Base-by-base conservation (phyloP, 2,888 invertebrate species). In the Lasioglossum malachurum region DNA sequence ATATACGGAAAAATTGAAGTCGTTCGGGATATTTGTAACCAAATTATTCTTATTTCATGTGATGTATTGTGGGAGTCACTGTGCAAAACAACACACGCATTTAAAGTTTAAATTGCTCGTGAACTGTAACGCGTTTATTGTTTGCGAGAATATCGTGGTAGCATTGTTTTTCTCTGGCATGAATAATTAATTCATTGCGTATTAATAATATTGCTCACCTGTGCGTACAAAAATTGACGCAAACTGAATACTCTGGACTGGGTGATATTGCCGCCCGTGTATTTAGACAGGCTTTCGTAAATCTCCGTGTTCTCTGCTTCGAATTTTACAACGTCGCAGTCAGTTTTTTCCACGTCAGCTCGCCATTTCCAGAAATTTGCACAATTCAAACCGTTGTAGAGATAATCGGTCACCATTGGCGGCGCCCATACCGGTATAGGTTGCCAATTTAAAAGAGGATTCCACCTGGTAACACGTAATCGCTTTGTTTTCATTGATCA, bases 381-480 rank as follows among this genome's bases (percentile, higher is more conserved):
- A 12, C 80, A 87, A 44, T 31, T 64, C 14, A 81, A n/a, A 2
- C 73, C 71, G 2, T 76, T 80, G 19, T 82, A 87, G 4, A 88
- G 69, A 23, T 75, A 41, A 72, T 92, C 91, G 10, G 27, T 35
- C 1, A 27, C 41, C 7, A 44, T 1, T 12, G 84, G 84, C 10
- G 78, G 74, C 23, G 83, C 83, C 77, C 83, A 84, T 41, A 84
- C 49, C 0, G 89, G 87, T 49, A 97, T 96, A 0, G 97, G 97
- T 91, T 97, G 97, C 97, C 97, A 97, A 82, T 95, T 93, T 60
- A 97, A 90, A 31, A 94, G 91, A 0, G 95, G 93, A 90, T 96
- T 96, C 97, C 97, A 97, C 79, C 93, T 88, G 46, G 46, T n/a
- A 75, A 78, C 41, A 69, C 64, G 44, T 8, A 75, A 53, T 53